Percentiles rank a stretch among this genome's conserved stretches.
phyloP scores from a whole-genome alignment of 1,140 invertebrate genomes.

The Atta colombica region DNA sequence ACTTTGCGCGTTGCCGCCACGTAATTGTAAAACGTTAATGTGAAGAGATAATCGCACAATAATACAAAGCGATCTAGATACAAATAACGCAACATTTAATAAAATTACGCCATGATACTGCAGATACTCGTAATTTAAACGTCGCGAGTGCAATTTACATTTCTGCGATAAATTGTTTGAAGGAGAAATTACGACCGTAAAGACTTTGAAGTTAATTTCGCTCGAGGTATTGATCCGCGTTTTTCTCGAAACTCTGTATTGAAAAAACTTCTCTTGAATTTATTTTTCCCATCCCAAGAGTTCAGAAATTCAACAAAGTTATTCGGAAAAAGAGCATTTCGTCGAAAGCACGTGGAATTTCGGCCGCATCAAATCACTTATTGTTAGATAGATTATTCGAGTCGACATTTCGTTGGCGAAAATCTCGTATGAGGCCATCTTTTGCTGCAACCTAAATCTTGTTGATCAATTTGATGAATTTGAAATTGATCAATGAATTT shows the following conservation, averaged over 20 bases:
- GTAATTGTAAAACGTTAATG: conserved; percentile 5
- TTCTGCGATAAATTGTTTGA: background rate
- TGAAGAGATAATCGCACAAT: background rate
- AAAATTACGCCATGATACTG: conserved; percentile 21
- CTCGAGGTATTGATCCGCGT: background rate
- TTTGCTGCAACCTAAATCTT: background rate
- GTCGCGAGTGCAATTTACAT: background rate
- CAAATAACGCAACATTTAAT: conserved; percentile 25
- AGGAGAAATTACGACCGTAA: conserved; percentile 6
- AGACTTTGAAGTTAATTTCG: background rate
- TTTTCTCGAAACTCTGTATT: background rate
- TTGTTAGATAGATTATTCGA: background rate
- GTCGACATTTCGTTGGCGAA: background rate
- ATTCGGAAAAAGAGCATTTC: background rate
- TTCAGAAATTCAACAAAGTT: background rate
- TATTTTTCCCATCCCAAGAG: background rate
- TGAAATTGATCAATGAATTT: background rate
- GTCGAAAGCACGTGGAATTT: background rate
- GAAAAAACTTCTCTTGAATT: background rate
- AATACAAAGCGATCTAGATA: background rate
- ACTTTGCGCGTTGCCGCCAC: background rate
- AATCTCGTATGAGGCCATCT: background rate
- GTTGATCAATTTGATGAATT: background rate
- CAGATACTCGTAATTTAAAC: background rate
- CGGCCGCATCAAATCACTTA: background rate